Evolutionary conservation across 2,113 vertebrate species (phyloP).

Genomic region (Drymodes brunneopygia): DNA sequence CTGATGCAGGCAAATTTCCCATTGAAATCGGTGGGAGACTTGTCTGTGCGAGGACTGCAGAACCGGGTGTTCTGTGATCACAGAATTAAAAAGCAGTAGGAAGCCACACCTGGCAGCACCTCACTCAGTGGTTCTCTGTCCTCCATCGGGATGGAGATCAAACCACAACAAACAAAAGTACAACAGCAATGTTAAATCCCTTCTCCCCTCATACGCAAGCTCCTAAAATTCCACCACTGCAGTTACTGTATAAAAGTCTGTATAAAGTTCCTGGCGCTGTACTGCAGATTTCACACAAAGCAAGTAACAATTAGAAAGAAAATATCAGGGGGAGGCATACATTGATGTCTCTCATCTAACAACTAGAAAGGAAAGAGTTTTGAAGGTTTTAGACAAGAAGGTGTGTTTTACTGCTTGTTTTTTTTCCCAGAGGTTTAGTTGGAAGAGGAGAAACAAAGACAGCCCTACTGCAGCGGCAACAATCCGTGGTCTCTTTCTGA

Average conservation of each 20-base stretch:
- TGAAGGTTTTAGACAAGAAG: background rate
- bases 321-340: background rate
- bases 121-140: background rate
- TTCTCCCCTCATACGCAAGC: background rate
- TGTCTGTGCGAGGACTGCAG: background rate
- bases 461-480: background rate
- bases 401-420: background rate
- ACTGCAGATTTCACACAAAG: background rate
- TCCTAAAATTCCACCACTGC: background rate
- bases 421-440: background rate
- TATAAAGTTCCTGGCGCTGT: background rate
- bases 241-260: background rate
- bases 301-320: background rate
- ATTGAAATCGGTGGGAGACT: conserved; percentile 42
- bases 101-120: conserved; percentile 49
- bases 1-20: conserved; percentile 27
- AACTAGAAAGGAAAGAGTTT: background rate
- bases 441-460: background rate
- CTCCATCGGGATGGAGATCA: background rate
- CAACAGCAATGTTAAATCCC: background rate
- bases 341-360: background rate
- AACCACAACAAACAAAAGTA: background rate
- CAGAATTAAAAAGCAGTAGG: conserved; percentile 41
- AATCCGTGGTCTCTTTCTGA: background rate
- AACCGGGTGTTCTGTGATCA: conserved; percentile 11